These are phyloP conservation scores for Drosophila virilis DNA, from an alignment of 1,140 invertebrate species.

Conservation along the genomic window DNA sequence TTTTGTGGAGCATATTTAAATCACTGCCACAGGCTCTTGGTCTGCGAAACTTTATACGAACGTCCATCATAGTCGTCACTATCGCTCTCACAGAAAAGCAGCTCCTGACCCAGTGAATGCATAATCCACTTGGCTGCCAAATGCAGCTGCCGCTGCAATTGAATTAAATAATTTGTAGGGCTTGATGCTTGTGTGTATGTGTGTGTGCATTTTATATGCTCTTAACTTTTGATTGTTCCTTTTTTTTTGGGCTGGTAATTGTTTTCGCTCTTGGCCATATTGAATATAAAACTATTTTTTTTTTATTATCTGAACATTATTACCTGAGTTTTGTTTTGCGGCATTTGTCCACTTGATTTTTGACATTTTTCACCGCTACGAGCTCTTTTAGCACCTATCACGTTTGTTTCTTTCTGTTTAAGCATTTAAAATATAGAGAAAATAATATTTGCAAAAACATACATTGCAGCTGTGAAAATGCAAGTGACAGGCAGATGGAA, in stretches of 20 bases:
- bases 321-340: conserved; percentile 24
- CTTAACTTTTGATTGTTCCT: conserved; percentile 58
- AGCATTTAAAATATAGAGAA: too few species aligned
- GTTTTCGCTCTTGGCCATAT: conserved; percentile 21
- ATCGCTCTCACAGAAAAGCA: conserved; percentile 26
- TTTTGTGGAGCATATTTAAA: conserved; percentile 66
- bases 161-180: conserved; percentile 72
- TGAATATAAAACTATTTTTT: conserved; percentile 43
- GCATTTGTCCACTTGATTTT: conserved; percentile 13
- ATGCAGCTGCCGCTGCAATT: conserved; percentile 67
- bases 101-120: conserved; percentile 25
- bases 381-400: conserved; percentile 40
- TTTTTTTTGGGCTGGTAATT: conserved; percentile 4
- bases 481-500: too few species aligned
- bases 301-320: conserved; percentile 13
- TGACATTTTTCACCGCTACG: conserved; percentile 22
- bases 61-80: conserved; percentile 61
- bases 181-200: conserved; percentile 35
- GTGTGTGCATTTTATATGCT: conserved; percentile 68
- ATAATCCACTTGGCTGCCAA: conserved; percentile 65
- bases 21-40: conserved; percentile 62
- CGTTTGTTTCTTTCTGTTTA: background rate
- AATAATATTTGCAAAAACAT: too few species aligned
- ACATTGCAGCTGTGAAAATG: too few species aligned
- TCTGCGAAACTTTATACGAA: conserved; percentile 6